These are phyloP conservation scores for Campylorhamphus procurvoides DNA, from an alignment of 2,113 vertebrate species.

Conservation along the genomic window DNA sequence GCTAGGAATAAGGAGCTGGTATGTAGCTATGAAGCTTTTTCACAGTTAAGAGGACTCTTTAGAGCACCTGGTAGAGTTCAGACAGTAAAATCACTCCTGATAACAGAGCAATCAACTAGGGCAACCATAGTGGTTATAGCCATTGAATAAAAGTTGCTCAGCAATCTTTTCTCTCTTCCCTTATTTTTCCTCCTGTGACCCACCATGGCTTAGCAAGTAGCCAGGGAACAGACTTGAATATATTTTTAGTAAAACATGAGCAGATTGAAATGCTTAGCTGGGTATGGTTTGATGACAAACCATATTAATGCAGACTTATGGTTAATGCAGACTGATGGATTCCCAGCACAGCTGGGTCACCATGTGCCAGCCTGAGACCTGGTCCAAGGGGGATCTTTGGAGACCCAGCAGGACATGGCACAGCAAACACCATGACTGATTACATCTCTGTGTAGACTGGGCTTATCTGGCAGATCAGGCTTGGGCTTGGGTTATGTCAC, in stretches of 20 bases:
- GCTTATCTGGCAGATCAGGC: not conserved
- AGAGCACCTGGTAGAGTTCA: not conserved
- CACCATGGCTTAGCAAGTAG: not conserved
- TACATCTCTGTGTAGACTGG: not conserved
- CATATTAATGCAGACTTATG: too few relatives aligned
- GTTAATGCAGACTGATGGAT: not conserved
- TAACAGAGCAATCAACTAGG: not conserved
- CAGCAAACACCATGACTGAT: not conserved
- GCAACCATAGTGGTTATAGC: not conserved
- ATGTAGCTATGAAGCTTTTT: not conserved
- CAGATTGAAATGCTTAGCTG: not conserved
- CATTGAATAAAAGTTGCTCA: not conserved
- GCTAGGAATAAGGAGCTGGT: not conserved
- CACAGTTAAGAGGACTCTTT: not conserved
- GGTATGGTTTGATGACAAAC: not conserved
- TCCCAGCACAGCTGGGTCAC: not conserved
- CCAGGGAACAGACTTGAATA: not conserved
- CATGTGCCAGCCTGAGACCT: not conserved
- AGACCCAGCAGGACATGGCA: not conserved
- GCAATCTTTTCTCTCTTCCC: not conserved
- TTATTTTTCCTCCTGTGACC: not conserved
- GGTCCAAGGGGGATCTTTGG: fast-evolving
- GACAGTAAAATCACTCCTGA: not conserved
- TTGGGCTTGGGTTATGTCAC: not conserved
- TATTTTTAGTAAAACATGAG: not conserved